Evolutionary conservation across 1,140 invertebrate genomes (phyloP).

Genomic region (Heterodera schachtii): DNA sequence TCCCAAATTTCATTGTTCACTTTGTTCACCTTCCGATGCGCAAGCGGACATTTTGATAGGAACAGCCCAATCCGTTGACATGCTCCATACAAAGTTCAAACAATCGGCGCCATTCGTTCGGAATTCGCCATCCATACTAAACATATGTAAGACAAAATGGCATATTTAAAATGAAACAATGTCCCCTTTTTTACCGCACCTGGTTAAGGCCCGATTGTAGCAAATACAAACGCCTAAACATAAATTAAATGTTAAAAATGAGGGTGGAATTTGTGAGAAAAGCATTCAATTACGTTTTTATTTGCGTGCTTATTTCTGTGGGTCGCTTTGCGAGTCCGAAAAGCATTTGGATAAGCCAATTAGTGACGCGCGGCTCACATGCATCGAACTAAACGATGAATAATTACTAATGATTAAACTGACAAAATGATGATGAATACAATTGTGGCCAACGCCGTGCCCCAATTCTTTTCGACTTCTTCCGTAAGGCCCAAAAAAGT

Average conservation of each 20-base stretch:
- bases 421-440: neutral
- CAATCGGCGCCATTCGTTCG: conserved; percentile 71
- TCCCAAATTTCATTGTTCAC: no score
- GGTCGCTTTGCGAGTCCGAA: conserved; percentile 45
- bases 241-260: neutral
- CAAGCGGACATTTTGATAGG: conserved; percentile 79
- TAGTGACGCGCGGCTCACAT: conserved; percentile 47
- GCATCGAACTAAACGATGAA: conserved; percentile 46
- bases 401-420: neutral
- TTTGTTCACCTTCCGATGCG: conserved; percentile 72
- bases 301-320: conserved; percentile 54
- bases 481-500: conserved; percentile 63
- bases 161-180: no score
- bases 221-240: conserved; percentile 72
- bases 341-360: conserved; percentile 56
- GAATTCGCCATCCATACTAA: conserved; percentile 76
- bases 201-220: conserved; percentile 69
- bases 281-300: conserved; percentile 25
- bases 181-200: neutral
- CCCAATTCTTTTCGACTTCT: conserved; percentile 78
- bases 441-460: conserved; percentile 72
- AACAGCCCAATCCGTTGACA: conserved; percentile 73
- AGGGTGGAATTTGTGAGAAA: conserved; percentile 2
- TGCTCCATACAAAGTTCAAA: conserved; percentile 66
- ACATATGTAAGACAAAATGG: neutral